These are phyloP conservation scores for Xanthia togata DNA, from an alignment of 2,888 invertebrate genomes.

Conservation along the genomic window DNA sequence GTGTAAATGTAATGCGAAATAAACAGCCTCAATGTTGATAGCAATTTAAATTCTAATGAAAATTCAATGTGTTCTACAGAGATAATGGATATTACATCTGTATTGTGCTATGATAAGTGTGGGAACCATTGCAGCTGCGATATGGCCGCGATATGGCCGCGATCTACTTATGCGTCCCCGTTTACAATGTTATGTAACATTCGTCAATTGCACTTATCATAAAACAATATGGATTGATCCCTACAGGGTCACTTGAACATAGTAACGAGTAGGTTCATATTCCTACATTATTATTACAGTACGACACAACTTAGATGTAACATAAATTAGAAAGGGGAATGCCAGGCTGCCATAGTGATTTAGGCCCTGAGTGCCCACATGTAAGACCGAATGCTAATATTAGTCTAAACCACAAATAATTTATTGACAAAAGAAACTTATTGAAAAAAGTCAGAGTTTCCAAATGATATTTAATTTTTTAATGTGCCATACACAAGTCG, in stretches of 20 bases:
- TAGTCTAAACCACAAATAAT: too few relatives aligned
- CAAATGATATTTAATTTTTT: too few relatives aligned
- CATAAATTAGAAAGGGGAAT: too few relatives aligned
- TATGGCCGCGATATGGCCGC: conserved; percentile 34
- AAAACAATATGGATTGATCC: neutral
- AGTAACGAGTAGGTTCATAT: neutral
- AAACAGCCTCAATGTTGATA: conserved; percentile 2
- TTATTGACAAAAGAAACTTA: too few relatives aligned
- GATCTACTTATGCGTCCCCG: conserved; percentile 31
- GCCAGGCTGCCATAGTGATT: too few relatives aligned
- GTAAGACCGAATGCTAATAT: too few relatives aligned
- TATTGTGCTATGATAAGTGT: conserved; percentile 68
- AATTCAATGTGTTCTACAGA: conserved; percentile 67
- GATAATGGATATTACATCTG: conserved; percentile 61
- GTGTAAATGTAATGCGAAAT: neutral
- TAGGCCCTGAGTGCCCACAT: too few relatives aligned
- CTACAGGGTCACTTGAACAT: neutral
- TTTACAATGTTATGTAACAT: conserved; percentile 55
- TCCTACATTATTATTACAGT: neutral
- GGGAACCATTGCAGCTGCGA: conserved; percentile 62
- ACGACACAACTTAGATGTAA: too few relatives aligned
- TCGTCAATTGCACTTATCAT: conserved; percentile 8
- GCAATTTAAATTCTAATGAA: conserved; percentile 56
- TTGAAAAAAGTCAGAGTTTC: too few relatives aligned
- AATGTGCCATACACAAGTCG: too few relatives aligned